Base-by-base conservation (phyloP, 2,888 invertebrate genomes). In the Andrena hattorfiana region DNA sequence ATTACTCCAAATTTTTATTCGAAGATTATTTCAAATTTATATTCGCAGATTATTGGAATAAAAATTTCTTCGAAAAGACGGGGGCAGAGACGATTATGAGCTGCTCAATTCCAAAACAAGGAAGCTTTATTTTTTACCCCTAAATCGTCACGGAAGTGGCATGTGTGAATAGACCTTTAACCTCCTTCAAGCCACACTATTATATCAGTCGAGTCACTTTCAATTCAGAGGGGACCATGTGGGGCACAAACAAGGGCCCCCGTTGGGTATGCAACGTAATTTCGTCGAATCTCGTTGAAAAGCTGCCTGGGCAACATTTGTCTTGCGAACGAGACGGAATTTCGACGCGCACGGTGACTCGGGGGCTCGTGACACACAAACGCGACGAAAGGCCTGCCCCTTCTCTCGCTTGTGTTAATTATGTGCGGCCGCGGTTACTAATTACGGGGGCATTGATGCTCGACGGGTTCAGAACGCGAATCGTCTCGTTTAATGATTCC, bases 391-490 rank as follows among this genome's bases (percentile, higher is more conserved):
- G 20, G 32, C 23, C 48, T 16, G 42, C 42, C 42, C 42, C 42
- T 16, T 28, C 68, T 63, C 62, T 20, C 70, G 74, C 63, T 59
- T 48, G 32, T 76, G 68, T 79, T 76, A 76, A 79, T 79, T 76
- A 79, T 49, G 42, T 62, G 54, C 62, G 28, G 51, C 23, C 60
- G 59, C 20, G 35, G 78, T 69, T 79, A 79, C 76, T 79, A 79
- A 79, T 79, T 79, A 79, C 76, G 63, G 56, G 76, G 42, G 56
- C 64, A 79, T 79, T 35, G 76, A 63, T 59, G 76, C 56, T 32
- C 69, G 63, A 56, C 63, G 20, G 20, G 13, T 78, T 75, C 62
- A 30, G 54, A 16, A 32, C 54, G 48, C 7, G 76, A 56, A 48
- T 63, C 51, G 67, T n/a, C 62, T 16, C 54, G 64, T 75, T 75